These are phyloP conservation scores for Leucophenga maculata DNA, from an alignment of 2,888 invertebrate species.

Conservation along the genomic window DNA sequence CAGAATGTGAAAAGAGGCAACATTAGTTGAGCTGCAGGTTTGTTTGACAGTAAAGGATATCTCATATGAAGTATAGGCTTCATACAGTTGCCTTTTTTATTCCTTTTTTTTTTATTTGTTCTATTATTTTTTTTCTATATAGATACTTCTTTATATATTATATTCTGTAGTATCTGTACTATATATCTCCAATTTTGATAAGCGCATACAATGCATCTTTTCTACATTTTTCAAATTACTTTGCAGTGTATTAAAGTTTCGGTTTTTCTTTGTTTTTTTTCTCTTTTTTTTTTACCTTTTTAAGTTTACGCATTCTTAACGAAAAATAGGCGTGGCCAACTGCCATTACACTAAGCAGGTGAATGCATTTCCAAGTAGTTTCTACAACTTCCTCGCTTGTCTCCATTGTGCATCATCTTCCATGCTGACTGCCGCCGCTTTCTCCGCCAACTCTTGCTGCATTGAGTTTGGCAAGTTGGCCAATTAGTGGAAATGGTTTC, in stretches of 20 bases:
- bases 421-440: not conserved
- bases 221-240: too few relatives aligned
- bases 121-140: conserved; percentile 38
- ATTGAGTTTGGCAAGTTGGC: not conserved
- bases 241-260: too few relatives aligned
- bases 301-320: conserved; percentile 17
- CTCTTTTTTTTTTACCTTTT: conserved; percentile 34
- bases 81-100: too few relatives aligned
- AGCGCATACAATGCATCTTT: too few relatives aligned
- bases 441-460: not conserved
- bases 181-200: too few relatives aligned
- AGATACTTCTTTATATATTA: too few relatives aligned
- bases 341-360: conserved; percentile 24
- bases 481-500: conserved; percentile 23
- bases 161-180: too few relatives aligned
- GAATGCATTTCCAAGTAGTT: not conserved
- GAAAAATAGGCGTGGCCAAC: conserved; percentile 12
- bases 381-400: not conserved
- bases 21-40: too few relatives aligned
- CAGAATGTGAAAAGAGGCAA: not conserved
- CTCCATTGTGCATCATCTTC: not conserved
- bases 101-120: conserved; percentile 1
- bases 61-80: too few relatives aligned
- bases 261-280: conserved; percentile 1
- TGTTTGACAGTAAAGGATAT: not conserved